phyloP scores from a whole-genome alignment of 2,888 invertebrate species.

The Harmothoe impar region DNA sequence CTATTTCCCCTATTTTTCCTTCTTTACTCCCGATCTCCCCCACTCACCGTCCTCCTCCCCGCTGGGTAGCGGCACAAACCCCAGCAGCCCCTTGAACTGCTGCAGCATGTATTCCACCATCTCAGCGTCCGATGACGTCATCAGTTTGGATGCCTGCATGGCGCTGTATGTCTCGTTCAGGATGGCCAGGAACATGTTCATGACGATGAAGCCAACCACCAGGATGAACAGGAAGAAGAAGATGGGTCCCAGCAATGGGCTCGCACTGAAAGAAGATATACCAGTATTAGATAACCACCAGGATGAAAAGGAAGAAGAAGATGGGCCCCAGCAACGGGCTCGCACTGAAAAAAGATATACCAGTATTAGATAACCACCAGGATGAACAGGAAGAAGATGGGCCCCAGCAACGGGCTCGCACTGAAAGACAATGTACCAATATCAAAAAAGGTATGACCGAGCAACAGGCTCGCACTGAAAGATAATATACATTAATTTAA shows the following conservation, averaged over 20 bases:
- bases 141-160: constrained; percentile 33
- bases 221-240: constrained; percentile 77
- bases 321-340: constrained; percentile 30
- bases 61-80: neutral
- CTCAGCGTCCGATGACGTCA: constrained; percentile 76
- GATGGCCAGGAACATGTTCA: constrained; percentile 80
- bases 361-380: neutral
- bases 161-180: constrained; percentile 74
- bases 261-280: neutral
- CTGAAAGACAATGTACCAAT: neutral
- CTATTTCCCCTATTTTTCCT: too few species aligned
- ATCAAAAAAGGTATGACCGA: neutral
- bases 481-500: too few species aligned
- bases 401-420: neutral
- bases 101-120: constrained; percentile 77
- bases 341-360: neutral
- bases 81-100: constrained; percentile 69
- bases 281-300: neutral
- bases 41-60: neutral
- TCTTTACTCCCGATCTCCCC: constrained; percentile 60
- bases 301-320: constrained; percentile 75
- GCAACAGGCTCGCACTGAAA: constrained; percentile 66
- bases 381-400: constrained; percentile 74
- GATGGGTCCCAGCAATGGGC: constrained; percentile 68
- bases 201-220: constrained; percentile 76